phyloP scores from a whole-genome alignment of 2,113 vertebrate species.

The Empidonax traillii region DNA sequence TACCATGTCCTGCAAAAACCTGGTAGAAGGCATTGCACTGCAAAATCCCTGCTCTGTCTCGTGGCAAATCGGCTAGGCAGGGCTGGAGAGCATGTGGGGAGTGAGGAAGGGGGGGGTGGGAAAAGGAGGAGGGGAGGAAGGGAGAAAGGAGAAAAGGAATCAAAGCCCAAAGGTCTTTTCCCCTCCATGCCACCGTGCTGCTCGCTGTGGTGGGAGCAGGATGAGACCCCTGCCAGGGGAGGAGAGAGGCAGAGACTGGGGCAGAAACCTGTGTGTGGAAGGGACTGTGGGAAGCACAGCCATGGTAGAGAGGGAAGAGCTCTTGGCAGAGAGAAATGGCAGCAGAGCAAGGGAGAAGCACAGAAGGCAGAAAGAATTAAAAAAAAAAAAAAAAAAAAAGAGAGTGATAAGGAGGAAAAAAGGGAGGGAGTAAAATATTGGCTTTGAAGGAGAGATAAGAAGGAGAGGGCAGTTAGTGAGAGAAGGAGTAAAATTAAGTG shows the following conservation, averaged over 20 bases:
- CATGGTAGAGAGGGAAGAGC: not conserved
- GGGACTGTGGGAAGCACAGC: not conserved
- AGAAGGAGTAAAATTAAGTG: slow-evolving; percentile 18
- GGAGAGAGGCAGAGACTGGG: not conserved
- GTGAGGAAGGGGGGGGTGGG: not conserved
- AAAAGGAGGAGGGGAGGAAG: not conserved
- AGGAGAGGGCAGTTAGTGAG: slow-evolving; percentile 18
- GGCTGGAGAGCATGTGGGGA: not conserved
- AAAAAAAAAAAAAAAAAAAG: not conserved
- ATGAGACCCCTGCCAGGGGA: not conserved
- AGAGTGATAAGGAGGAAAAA: not conserved
- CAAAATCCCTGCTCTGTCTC: not conserved
- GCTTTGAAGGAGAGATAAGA: slow-evolving; percentile 52
- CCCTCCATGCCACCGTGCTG: not conserved
- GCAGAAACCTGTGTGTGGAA: not conserved
- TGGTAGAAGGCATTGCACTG: not conserved
- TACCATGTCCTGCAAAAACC: not conserved
- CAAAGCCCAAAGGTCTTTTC: not conserved
- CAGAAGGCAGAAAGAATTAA: not conserved
- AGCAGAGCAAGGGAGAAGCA: not conserved
- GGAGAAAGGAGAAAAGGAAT: not conserved
- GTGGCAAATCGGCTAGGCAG: rapidly evolving
- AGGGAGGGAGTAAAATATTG: slow-evolving; percentile 29
- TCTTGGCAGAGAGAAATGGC: not conserved
- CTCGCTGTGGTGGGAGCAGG: rapidly evolving